Conservation (phyloP, 2,797 vertebrate genomes). For the Ctenopoma kingsleyae region DNA sequence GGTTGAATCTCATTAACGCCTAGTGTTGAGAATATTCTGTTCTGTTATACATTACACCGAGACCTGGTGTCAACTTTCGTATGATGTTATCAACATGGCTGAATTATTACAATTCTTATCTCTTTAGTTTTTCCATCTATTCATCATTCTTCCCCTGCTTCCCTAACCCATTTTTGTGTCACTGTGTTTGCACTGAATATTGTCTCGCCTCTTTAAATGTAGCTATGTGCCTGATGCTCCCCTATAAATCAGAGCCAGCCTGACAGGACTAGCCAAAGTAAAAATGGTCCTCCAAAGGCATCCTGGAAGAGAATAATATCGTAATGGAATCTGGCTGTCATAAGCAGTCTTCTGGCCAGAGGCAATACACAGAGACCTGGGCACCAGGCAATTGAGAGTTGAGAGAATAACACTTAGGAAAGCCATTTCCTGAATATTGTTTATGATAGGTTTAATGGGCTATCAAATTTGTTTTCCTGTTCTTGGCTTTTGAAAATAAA, state of each 20-base stretch:
- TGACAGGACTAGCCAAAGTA: conserved; percentile 59
- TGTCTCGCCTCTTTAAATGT: conserved; percentile 45
- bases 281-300: conserved; percentile 63
- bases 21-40: conserved; percentile 5
- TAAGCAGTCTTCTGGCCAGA: conserved; percentile 65
- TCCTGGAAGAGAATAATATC: conserved; percentile 71
- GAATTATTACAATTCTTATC: conserved; percentile 15
- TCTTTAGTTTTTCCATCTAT: conserved; percentile 18
- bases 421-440: conserved; percentile 68
- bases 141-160: conserved; percentile 4
- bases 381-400: conserved; percentile 50
- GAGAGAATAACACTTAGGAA: conserved; percentile 64
- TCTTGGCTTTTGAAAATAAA: conserved; percentile 63
- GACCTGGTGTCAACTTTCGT: conserved; percentile 13
- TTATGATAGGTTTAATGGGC: conserved; percentile 78
- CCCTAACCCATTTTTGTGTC: neutral
- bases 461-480: conserved; percentile 71
- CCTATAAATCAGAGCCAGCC: conserved; percentile 62
- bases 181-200: conserved; percentile 41
- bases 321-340: conserved; percentile 76
- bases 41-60: conserved; percentile 10
- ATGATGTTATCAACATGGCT: conserved; percentile 19
- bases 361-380: conserved; percentile 60
- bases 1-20: conserved; percentile 33
- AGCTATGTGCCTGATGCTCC: conserved; percentile 34